A percentile compares a stretch with the other conserved stretches of the same genome.
phyloP scores from a whole-genome alignment of 2,888 invertebrate genomes.

The Drosophila heteroneura region DNA sequence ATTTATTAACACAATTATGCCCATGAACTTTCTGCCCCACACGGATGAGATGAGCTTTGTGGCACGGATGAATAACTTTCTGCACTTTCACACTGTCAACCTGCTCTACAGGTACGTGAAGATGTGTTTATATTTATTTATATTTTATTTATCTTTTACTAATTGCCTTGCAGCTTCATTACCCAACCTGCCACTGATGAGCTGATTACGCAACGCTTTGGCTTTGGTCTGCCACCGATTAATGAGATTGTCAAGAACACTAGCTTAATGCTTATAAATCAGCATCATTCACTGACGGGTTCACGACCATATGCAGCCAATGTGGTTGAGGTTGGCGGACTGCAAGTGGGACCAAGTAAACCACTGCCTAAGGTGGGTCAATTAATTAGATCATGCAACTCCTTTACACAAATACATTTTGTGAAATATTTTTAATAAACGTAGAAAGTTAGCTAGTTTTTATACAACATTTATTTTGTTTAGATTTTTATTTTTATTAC shows the following conservation, averaged over 20 bases:
- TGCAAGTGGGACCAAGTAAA: constrained; percentile 83
- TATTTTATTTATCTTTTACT: too few relatives aligned
- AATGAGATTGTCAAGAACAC: constrained; percentile 84
- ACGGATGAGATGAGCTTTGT: constrained; percentile 84
- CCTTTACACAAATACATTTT: not conserved
- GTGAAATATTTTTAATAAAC: not conserved
- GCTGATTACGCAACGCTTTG: constrained; percentile 84
- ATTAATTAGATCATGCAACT: too few relatives aligned
- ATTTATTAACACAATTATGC: constrained; percentile 86
- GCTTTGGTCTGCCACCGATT: constrained; percentile 85
- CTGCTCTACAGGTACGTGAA: constrained; percentile 67
- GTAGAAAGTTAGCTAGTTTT: not conserved
- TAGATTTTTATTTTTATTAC: not conserved
- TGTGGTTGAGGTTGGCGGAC: constrained; percentile 86
- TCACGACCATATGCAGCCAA: constrained; percentile 85
- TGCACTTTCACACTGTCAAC: constrained; percentile 71
- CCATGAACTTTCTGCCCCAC: constrained; percentile 86
- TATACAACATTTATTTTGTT: too few relatives aligned
- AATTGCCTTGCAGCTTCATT: constrained; percentile 56
- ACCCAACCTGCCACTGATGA: constrained; percentile 83
- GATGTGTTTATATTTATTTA: too few relatives aligned
- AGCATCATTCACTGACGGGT: constrained; percentile 86
- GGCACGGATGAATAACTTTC: constrained; percentile 85
- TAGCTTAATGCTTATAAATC: constrained; percentile 85
- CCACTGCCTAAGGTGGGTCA: constrained; percentile 74